Percentiles rank a stretch among this genome's conserved stretches.
These are phyloP conservation scores for Periophthalmus magnuspinnatus DNA, from an alignment of 2,797 vertebrate genomes.

Conservation along the genomic window DNA sequence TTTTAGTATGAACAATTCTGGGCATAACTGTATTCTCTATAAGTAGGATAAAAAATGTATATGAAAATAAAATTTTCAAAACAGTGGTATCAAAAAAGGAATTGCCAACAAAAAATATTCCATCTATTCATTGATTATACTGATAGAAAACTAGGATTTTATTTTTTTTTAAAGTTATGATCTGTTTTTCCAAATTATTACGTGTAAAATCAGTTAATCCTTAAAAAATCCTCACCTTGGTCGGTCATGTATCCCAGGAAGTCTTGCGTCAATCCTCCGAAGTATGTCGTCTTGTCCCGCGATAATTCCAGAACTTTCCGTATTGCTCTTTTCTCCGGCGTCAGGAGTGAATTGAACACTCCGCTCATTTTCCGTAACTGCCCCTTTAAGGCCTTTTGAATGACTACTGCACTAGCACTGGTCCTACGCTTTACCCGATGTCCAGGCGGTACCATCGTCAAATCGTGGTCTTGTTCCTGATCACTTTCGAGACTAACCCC, in stretches of 20 bases:
- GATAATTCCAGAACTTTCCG: slow-evolving; percentile 86
- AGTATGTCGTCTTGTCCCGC: slow-evolving; percentile 86
- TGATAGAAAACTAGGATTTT: too few relatives aligned
- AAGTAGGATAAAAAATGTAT: too few relatives aligned
- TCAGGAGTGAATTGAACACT: slow-evolving; percentile 90
- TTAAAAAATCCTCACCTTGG: slow-evolving; percentile 9
- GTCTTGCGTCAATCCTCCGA: slow-evolving; percentile 92
- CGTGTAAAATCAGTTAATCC: neutral
- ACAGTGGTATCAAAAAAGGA: too few relatives aligned
- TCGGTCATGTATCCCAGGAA: slow-evolving; percentile 91
- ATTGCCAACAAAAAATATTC: too few relatives aligned
- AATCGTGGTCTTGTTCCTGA: slow-evolving; percentile 75
- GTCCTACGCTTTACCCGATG: slow-evolving; percentile 77
- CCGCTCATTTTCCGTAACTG: slow-evolving; percentile 88
- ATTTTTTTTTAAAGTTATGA: too few relatives aligned
- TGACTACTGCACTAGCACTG: slow-evolving; percentile 74
- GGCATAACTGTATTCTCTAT: too few relatives aligned
- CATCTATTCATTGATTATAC: too few relatives aligned
- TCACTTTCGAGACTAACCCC: slow-evolving; percentile 81
- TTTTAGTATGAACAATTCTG: too few relatives aligned
- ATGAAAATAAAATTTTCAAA: too few relatives aligned
- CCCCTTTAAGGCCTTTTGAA: slow-evolving; percentile 85
- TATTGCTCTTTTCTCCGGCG: slow-evolving; percentile 87
- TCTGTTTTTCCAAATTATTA: too few relatives aligned
- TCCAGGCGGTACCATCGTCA: slow-evolving; percentile 63